Conservation (phyloP, 2,888 invertebrate species). For the Penaeus monodon region DNA sequence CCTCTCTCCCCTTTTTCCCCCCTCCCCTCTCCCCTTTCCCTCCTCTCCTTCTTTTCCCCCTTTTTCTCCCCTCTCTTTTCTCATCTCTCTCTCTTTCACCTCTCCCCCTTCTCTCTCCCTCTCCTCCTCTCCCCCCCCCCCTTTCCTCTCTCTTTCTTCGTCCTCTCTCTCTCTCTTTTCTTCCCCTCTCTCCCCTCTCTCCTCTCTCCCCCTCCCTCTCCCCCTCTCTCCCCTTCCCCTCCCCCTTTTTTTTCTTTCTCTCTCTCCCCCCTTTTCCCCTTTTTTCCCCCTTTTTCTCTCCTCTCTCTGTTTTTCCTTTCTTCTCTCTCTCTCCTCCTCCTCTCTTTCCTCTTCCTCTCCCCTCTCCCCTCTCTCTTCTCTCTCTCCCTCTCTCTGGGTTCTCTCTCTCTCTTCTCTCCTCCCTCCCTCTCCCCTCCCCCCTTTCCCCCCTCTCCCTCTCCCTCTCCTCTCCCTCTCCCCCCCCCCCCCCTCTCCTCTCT, state of each 20-base stretch:
- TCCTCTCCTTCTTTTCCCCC: not conserved
- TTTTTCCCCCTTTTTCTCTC: not conserved
- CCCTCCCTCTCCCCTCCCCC: too few relatives aligned
- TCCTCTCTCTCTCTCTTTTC: not conserved
- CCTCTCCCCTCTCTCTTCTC: too few relatives aligned
- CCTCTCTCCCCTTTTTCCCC: not conserved
- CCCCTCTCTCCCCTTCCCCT: too few relatives aligned
- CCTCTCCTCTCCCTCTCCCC: too few relatives aligned
- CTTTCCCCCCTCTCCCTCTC: too few relatives aligned
- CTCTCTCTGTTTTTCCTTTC: not conserved
- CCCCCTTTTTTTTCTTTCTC: not conserved
- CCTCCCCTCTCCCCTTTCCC: not conserved
- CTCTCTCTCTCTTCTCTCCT: not conserved
- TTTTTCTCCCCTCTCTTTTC: not conserved
- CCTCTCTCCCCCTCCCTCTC: too few relatives aligned
- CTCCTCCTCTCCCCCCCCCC: too few relatives aligned
- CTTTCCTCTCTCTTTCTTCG: too few relatives aligned
- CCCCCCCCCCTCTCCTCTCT: too few relatives aligned
- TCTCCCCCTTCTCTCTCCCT: too few relatives aligned
- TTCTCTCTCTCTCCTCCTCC: not conserved
- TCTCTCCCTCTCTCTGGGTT: accelerated
- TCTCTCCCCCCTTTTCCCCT: not conserved
- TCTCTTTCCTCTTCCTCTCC: not conserved
- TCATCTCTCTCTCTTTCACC: not conserved
- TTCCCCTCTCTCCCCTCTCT: too few relatives aligned